Evolutionary conservation across 2,797 vertebrate species (phyloP).

Genomic region (Alauda arvensis): DNA sequence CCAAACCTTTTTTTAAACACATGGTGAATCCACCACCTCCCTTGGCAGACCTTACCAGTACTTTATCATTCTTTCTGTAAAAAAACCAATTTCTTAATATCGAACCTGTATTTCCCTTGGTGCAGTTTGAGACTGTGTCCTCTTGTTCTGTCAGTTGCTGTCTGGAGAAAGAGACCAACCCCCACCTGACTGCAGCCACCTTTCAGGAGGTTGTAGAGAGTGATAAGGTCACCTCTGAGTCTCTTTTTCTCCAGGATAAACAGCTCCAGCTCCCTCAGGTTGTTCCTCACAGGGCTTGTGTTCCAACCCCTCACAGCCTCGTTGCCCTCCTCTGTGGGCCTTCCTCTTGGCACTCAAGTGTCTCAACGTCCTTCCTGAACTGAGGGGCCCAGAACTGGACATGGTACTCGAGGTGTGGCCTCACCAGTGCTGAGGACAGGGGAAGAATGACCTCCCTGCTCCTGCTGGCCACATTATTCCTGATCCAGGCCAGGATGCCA

Average conservation of each 20-base stretch:
- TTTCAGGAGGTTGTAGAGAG: not conserved
- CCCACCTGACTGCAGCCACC: not conserved
- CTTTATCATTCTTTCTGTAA: not conserved
- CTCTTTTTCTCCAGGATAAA: not conserved
- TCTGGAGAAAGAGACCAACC: not conserved
- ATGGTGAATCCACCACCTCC: not conserved
- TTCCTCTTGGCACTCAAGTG: not conserved
- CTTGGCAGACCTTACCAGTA: not conserved
- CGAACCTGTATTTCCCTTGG: not conserved
- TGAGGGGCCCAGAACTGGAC: not conserved
- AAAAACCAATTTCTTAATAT: not conserved
- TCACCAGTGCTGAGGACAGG: not conserved
- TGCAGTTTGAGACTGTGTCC: fast-evolving
- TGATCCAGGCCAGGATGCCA: not conserved
- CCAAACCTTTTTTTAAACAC: not conserved
- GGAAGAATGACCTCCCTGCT: not conserved
- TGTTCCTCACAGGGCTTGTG: not conserved
- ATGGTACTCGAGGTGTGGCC: no score
- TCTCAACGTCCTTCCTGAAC: not conserved
- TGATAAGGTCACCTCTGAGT: not conserved
- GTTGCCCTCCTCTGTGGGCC: not conserved
- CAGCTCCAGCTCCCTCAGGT: not conserved
- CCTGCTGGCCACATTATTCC: not conserved
- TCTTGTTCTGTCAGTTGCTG: fast-evolving
- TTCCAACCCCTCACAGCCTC: not conserved